Percentiles rank a stretch among this genome's conserved stretches.
Conservation (phyloP, 1,140 invertebrate species). For the Achatina immaculata region DNA sequence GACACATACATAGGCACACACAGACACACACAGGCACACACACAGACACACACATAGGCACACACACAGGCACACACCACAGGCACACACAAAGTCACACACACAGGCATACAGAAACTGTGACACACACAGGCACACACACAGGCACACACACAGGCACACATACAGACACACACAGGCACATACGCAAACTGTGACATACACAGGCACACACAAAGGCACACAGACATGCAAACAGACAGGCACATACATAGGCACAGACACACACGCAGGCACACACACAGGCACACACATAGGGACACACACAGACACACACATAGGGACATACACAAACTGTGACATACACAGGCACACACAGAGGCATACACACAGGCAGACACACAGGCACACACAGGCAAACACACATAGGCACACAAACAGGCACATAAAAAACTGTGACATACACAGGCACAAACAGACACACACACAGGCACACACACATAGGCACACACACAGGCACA, state of each 20-base stretch:
- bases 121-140: neutral
- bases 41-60: neutral
- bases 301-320: neutral
- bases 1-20: neutral
- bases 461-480: neutral
- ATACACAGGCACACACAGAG: neutral
- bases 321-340: neutral
- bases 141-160: neutral
- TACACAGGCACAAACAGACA: neutral
- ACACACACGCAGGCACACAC: neutral
- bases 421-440: neutral
- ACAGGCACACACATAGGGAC: neutral
- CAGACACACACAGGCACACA: neutral
- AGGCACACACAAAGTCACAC: neutral
- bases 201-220: neutral
- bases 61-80: neutral
- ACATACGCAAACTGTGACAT: neutral
- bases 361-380: neutral
- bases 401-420: neutral
- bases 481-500: slow-evolving; percentile 14
- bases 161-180: neutral
- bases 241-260: neutral
- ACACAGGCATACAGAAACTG: neutral
- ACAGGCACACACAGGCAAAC: neutral
- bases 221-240: neutral